Conservation (phyloP, 2,113 vertebrate species). For the Manacus vitellinus region DNA sequence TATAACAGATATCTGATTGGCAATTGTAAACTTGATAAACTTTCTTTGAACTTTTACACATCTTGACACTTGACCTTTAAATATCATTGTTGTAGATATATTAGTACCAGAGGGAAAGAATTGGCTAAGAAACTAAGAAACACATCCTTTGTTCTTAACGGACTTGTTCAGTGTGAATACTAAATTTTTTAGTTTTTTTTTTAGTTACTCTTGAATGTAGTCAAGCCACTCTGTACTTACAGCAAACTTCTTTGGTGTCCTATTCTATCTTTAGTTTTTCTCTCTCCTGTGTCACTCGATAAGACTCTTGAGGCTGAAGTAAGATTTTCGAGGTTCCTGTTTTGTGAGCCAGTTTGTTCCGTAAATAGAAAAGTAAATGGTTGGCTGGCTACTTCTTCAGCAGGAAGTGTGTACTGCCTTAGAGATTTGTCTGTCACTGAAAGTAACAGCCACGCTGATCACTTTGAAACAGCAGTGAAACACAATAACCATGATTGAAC, state of each 20-base stretch:
- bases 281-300: not conserved
- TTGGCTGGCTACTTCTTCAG: not conserved
- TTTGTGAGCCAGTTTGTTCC: not conserved
- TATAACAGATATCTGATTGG: not conserved
- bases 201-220: not conserved
- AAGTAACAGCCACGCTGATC: not conserved
- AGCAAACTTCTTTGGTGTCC: not conserved
- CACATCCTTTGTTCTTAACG: not conserved
- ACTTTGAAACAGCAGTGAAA: not conserved
- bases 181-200: not conserved
- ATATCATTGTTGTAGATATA: accelerated
- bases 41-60: not conserved
- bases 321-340: not conserved
- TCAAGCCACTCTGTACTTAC: not conserved
- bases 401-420: not conserved
- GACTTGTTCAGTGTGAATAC: not conserved
- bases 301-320: not conserved
- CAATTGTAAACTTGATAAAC: not conserved
- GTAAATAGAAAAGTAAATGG: not conserved
- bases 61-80: not conserved
- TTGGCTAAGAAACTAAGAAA: not conserved
- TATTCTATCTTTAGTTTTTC: not conserved
- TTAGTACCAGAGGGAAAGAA: not conserved
- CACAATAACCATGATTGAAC: not conserved
- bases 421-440: not conserved